Conservation (phyloP, 2,113 vertebrate species). For the Meleagris gallopavo region DNA sequence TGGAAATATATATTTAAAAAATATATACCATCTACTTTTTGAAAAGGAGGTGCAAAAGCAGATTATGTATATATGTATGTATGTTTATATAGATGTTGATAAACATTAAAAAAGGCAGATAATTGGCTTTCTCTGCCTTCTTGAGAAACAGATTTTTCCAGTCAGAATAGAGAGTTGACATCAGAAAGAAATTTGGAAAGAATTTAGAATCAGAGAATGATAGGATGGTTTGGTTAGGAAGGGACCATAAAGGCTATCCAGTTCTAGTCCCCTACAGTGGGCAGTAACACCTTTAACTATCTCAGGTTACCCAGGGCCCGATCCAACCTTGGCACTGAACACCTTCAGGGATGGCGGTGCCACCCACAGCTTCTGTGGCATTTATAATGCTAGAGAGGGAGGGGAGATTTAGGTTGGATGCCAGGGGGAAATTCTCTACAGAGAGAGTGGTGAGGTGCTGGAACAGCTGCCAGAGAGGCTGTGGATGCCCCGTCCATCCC, state of each 20-base stretch:
- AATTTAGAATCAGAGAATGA: not conserved
- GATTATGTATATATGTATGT: not conserved
- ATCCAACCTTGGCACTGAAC: not conserved
- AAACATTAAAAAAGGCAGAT: not conserved
- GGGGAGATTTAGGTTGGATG: no score
- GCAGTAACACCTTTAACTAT: not conserved
- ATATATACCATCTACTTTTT: not conserved
- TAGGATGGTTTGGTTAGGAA: not conserved
- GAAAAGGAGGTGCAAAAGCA: not conserved
- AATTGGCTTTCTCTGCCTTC: not conserved
- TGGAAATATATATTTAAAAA: not conserved
- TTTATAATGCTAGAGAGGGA: not conserved
- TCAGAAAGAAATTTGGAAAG: not conserved
- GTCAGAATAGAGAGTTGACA: rapidly evolving
- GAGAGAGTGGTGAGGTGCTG: no score
- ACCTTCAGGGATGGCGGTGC: not conserved
- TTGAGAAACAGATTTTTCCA: not conserved
- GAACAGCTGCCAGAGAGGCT: no score
- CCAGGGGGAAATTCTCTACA: no score
- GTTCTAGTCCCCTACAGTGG: not conserved
- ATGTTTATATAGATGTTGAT: not conserved
- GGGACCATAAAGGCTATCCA: not conserved
- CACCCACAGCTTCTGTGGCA: not conserved
- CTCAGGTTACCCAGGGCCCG: not conserved
- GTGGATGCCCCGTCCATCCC: no score